Evolutionary conservation across 2,797 vertebrate species (phyloP).

Genomic region (Hydrophis major): DNA sequence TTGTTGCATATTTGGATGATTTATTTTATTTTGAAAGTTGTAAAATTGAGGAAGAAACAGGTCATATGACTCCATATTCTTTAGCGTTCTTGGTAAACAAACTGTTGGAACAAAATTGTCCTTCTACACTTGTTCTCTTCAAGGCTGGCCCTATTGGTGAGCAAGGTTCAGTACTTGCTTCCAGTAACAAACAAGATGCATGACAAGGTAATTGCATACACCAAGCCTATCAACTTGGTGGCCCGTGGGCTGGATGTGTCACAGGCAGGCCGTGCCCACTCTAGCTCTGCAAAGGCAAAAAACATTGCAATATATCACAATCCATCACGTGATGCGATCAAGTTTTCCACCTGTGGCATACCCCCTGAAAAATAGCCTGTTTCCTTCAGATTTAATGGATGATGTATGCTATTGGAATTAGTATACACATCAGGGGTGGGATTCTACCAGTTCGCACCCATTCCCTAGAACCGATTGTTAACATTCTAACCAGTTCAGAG

Average conservation of each 20-base stretch:
- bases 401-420: not conserved
- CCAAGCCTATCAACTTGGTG: no score
- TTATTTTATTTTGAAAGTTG: not conserved
- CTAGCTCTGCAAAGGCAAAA: no score
- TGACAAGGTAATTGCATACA: not conserved
- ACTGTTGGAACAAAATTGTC: not conserved
- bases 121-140: not conserved
- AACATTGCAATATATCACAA: no score
- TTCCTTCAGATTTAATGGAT: not conserved
- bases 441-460: no score
- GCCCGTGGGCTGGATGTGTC: no score
- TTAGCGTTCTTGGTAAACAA: not conserved
- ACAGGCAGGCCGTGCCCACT: no score
- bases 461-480: no score
- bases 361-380: not conserved
- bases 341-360: no score
- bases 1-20: not conserved
- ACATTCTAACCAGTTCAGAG: no score
- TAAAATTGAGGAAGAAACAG: not conserved
- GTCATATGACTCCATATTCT: no score
- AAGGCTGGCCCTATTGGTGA: not conserved
- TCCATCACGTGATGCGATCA: no score
- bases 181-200: not conserved
- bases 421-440: not conserved
- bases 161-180: not conserved